Evolutionary conservation across 2,797 vertebrate genomes (phyloP).

Genomic region (Notoglanidium macrostoma): DNA sequence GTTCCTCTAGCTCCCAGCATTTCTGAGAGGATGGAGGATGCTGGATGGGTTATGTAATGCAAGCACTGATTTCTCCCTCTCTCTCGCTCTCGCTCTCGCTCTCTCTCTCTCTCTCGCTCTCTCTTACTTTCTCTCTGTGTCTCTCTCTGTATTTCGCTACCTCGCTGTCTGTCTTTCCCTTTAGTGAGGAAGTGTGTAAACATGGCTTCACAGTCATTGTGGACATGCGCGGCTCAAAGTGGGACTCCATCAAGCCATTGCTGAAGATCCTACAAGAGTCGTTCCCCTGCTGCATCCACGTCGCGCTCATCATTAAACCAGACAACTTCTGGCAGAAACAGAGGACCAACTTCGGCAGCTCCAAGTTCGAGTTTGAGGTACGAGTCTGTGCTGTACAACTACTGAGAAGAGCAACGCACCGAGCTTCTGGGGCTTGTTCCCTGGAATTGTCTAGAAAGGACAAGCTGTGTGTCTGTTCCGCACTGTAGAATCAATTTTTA

Average conservation of each 20-base stretch:
- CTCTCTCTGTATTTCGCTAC: slow-evolving; percentile 4
- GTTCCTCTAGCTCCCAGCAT: not conserved
- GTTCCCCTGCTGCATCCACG: slow-evolving; percentile 86
- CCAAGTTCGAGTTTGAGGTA: slow-evolving; percentile 91
- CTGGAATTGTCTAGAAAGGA: not conserved
- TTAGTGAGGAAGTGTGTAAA: slow-evolving; percentile 85
- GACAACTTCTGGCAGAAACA: slow-evolving; percentile 99
- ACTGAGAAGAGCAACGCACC: not conserved
- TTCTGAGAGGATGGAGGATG: slow-evolving; percentile 27
- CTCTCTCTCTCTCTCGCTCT: slow-evolving; percentile 21
- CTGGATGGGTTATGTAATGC: slow-evolving; percentile 51
- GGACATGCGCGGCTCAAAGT: slow-evolving; percentile 91
- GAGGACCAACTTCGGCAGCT: slow-evolving; percentile 89
- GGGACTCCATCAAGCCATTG: slow-evolving; percentile 89
- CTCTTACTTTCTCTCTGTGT: slow-evolving; percentile 48
- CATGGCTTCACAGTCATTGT: slow-evolving; percentile 89
- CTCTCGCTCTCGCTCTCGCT: slow-evolving; percentile 44
- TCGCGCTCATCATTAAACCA: slow-evolving; percentile 95
- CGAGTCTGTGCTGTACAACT: slow-evolving; percentile 52
- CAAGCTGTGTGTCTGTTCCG: not conserved
- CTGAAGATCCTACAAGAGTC: slow-evolving; percentile 90
- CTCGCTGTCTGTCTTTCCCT: not conserved
- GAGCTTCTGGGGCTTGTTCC: not conserved
- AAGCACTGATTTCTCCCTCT: slow-evolving; percentile 46
- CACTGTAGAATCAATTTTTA: not conserved